Conservation (phyloP, 2,113 vertebrate species). For the Cardinalis cardinalis region DNA sequence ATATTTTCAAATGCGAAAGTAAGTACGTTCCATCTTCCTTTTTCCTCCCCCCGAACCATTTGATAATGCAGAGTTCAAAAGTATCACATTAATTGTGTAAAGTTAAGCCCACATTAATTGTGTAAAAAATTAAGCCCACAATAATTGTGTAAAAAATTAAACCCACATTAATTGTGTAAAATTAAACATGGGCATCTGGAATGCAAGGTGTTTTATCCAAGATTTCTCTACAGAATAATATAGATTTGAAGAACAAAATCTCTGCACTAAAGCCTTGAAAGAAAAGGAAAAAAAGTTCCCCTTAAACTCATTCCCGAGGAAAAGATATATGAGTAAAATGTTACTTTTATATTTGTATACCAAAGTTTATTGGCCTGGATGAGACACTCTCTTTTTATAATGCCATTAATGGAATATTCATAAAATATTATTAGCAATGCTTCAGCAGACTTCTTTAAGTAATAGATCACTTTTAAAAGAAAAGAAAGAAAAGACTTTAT, state of each 20-base stretch:
- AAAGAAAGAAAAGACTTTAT: not conserved
- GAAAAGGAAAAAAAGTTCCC: not conserved
- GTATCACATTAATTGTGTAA: too few relatives aligned
- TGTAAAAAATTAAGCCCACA: not conserved
- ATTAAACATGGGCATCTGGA: not conserved
- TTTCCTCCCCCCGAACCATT: not conserved
- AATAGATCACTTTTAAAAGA: not conserved
- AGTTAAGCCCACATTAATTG: not conserved
- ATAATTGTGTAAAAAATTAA: too few relatives aligned
- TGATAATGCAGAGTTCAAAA: not conserved
- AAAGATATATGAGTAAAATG: not conserved
- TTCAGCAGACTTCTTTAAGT: not conserved
- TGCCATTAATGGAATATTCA: not conserved
- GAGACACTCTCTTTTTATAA: not conserved
- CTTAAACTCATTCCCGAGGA: not conserved
- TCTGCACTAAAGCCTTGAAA: not conserved
- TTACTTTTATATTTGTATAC: not conserved
- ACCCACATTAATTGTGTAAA: not conserved
- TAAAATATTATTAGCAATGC: not conserved
- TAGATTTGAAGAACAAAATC: not conserved
- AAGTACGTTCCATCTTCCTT: not conserved
- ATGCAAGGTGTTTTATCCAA: not conserved
- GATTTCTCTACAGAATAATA: not conserved
- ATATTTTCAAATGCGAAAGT: not conserved
- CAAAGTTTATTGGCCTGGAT: not conserved